These are phyloP conservation scores for Gavialis gangeticus DNA, from an alignment of 2,113 vertebrate species.

Conservation along the genomic window DNA sequence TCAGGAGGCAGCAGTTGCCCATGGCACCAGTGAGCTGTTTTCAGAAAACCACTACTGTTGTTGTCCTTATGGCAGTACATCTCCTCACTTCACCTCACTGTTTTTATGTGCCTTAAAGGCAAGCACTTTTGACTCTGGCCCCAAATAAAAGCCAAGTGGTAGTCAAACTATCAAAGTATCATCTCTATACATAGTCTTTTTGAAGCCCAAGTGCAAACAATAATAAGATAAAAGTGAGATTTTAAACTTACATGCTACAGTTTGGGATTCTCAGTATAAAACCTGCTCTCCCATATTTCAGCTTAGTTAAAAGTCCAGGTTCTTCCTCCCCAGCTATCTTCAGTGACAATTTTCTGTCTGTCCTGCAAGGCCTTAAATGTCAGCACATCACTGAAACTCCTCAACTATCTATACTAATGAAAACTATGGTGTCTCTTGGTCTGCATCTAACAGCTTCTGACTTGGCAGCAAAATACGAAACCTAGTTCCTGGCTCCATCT, in stretches of 20 bases:
- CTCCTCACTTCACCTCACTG: not conserved
- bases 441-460: not conserved
- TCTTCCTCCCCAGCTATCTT: not conserved
- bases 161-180: not conserved
- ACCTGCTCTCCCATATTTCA: not conserved
- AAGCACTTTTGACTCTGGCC: not conserved
- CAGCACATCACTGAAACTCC: not conserved
- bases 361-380: not conserved
- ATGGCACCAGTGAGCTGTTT: no score
- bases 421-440: not conserved
- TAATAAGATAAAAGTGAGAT: not conserved
- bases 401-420: not conserved
- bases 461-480: constrained; percentile 24
- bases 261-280: not conserved
- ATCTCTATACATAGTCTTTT: not conserved
- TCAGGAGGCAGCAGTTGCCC: no score
- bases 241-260: not conserved
- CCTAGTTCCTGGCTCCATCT: not conserved
- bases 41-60: not conserved
- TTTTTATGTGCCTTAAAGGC: not conserved
- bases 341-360: not conserved
- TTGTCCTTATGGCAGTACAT: fast-evolving
- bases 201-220: not conserved
- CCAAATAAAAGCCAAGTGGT: not conserved
- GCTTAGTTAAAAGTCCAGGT: not conserved